Percentiles rank a stretch among this genome's conserved stretches.
phyloP scores from a whole-genome alignment of 2,888 invertebrate genomes.

The Drosophila subsilvestris region DNA sequence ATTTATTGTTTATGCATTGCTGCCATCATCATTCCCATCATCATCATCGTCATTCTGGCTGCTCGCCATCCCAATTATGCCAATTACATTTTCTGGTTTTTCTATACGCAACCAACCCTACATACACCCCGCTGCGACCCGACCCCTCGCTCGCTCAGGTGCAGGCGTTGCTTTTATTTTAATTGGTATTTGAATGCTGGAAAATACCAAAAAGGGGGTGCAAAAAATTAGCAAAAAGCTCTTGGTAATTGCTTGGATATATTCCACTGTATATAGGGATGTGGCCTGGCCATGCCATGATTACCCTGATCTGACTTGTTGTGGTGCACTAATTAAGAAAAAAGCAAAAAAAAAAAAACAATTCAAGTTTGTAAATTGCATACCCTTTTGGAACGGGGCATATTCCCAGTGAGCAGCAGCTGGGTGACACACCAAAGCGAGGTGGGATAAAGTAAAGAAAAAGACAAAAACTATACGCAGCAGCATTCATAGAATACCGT shows the following conservation, averaged over 20 bases:
- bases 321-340: no score
- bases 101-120: background rate
- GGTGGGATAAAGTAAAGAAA: no score
- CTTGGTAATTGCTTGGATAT: slow-evolving; percentile 21
- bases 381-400: no score
- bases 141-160: background rate
- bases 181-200: slow-evolving; percentile 60
- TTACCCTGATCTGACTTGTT: background rate
- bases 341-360: no score
- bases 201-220: slow-evolving; percentile 15
- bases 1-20: slow-evolving; percentile 77
- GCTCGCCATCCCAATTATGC: slow-evolving; percentile 67
- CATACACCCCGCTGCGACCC: background rate
- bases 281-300: background rate
- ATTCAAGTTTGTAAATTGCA: no score
- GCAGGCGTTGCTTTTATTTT: slow-evolving; percentile 47
- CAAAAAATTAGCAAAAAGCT: background rate
- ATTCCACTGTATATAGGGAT: slow-evolving; percentile 15
- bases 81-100: slow-evolving; percentile 34
- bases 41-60: slow-evolving; percentile 19
- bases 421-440: no score
- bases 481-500: no score
- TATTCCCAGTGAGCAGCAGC: no score
- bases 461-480: no score
- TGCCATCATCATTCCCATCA: slow-evolving; percentile 33